Evolutionary conservation across 2,113 vertebrate genomes (phyloP), one percentile per base, ranked within the genome.

Genomic region (Myxocyprinus asiaticus): DNA sequence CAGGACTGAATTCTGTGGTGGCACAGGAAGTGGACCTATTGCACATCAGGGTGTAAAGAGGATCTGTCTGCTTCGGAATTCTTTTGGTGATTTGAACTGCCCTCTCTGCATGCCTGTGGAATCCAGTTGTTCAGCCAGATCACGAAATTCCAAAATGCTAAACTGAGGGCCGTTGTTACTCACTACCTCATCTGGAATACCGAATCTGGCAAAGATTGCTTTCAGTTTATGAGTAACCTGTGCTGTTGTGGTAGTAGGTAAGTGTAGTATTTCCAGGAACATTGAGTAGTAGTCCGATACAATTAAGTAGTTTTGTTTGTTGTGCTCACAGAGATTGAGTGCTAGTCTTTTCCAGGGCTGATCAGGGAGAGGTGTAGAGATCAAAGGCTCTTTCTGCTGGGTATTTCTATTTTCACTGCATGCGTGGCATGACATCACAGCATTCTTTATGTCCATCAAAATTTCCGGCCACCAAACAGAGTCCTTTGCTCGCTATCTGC

Each of bases 91-190:
- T 77, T 7, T 77, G 48, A 10, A 77, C 64, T 2, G 75, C 79
- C 59, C 79, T 81, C 42, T 81, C 78, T 0, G 67, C 63, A 9
- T 82, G 71, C 3, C 81, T 78, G 9, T n/a, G 83, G 91, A 90
- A 81, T 73, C 79, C 47, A 87, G 79, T 84, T 85, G 79, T 67
- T 75, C 63, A 48, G 48, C 81, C 68, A 89, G 84, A 53, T 88
- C 68, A 79, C 88, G 78, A 68, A 91, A 87, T 78, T 87, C 78
- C 72, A 80, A 79, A 82, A 86, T 80, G 51, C 81, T 78, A 73
- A 88, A 85, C 80, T 85, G 77, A 59, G 77, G 83, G 43, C 85
- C 73, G 59, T 85, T 90, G 84, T 90, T 87, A 86, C 81, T 85
- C 82, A 83, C 47, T 79, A 78, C 80, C 83, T 83, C 86, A 83